phyloP scores from a whole-genome alignment of 2,113 vertebrate species.

The Clarias gariepinus region DNA sequence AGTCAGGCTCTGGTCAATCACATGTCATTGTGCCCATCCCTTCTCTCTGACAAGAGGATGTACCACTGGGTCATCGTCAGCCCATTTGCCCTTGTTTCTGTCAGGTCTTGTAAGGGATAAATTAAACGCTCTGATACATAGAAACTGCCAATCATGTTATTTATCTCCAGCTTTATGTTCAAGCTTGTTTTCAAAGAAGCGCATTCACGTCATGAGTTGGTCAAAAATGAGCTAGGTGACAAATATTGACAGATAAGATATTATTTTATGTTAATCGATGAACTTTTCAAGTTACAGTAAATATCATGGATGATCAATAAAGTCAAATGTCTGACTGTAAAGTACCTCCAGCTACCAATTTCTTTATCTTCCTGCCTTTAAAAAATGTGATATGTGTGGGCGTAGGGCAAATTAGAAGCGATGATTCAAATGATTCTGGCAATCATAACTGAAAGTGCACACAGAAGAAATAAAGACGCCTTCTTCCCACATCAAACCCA shows the following conservation, averaged over 20 bases:
- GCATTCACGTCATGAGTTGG: background rate
- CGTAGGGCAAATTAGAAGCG: conserved; percentile 28
- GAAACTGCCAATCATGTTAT: background rate
- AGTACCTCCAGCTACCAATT: conserved; percentile 35
- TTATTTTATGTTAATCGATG: background rate
- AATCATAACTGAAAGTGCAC: conserved; percentile 29
- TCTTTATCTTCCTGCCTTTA: conserved; percentile 20
- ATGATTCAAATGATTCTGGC: conserved; percentile 45
- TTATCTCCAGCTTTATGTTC: background rate
- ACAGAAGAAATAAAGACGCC: conserved; percentile 20
- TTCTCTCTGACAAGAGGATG: conserved; percentile 56
- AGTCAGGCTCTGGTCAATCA: conserved; percentile 63
- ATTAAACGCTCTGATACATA: background rate
- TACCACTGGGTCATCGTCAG: conserved; percentile 39
- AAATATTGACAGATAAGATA: background rate
- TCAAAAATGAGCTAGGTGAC: background rate
- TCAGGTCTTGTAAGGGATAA: conserved; percentile 60
- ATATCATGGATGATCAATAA: background rate
- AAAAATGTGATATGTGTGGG: conserved; percentile 37
- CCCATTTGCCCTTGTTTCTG: conserved; percentile 44
- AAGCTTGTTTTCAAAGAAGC: background rate
- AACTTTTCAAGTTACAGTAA: conserved; percentile 25
- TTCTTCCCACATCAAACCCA: conserved; percentile 36
- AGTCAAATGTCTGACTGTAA: conserved; percentile 19
- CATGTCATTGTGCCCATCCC: conserved; percentile 58